Conservation (phyloP, 2,797 vertebrate species). For the Rhadinocentrus ornatus region DNA sequence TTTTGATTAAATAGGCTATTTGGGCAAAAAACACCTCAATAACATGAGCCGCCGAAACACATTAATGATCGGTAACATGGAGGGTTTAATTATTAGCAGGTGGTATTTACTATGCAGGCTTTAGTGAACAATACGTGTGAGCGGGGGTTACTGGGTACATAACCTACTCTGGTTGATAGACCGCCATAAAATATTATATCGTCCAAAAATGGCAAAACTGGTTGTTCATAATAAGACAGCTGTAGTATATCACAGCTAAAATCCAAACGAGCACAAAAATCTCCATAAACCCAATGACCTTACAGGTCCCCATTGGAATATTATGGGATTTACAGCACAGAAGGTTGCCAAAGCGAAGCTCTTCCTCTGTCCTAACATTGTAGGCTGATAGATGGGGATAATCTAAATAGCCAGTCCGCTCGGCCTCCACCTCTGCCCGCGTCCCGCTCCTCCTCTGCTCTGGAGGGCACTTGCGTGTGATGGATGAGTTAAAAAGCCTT, state of each 20-base stretch:
- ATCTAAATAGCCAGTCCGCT: constrained; percentile 65
- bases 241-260: background rate
- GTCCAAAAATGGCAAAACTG: background rate
- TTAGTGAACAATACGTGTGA: background rate
- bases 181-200: background rate
- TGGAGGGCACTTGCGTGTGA: constrained; percentile 74
- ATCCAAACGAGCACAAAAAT: background rate
- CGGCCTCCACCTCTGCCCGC: constrained; percentile 49
- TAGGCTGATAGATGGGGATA: constrained; percentile 63
- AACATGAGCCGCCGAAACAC: background rate
- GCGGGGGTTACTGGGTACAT: constrained; percentile 9
- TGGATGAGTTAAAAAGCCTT: constrained; percentile 77
- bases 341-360: constrained; percentile 27
- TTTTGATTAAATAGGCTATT: background rate
- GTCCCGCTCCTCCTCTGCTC: constrained; percentile 55
- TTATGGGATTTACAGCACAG: constrained; percentile 53
- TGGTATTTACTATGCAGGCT: constrained; percentile 49
- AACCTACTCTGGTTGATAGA: background rate
- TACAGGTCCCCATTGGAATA: constrained; percentile 25
- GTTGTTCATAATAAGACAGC: background rate
- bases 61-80: background rate
- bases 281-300: constrained; percentile 29
- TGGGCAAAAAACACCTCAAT: background rate
- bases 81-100: constrained; percentile 37
- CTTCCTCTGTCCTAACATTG: constrained; percentile 44